Evolutionary conservation across 2,113 vertebrate genomes (phyloP), one percentile per base, ranked within the genome.

Genomic region (Tylochromis polylepis): DNA sequence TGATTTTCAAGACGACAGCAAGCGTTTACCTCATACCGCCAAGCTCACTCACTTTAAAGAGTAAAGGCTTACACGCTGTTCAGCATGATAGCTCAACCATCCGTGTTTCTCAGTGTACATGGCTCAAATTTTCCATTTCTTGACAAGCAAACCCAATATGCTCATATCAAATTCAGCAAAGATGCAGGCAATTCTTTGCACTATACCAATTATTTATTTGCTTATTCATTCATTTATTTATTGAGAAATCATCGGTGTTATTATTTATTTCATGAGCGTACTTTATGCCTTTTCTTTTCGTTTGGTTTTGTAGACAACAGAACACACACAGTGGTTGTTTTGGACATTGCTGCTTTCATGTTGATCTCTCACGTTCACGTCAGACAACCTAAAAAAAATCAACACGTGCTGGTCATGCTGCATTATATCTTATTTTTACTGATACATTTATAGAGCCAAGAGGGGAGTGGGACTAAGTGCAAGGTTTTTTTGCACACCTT

Each of bases 1-100:
- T 98, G 98, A 99, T 98, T 98, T 98, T 95, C 96, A 96, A 96
- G 92, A 91, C 87, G 86, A 91, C 90, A 84, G 93, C 55, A 95
- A 96, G 96, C 95, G 88, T 97, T 97, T 97, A 96, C 96, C 96
- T 97, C 97, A 96, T 96, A 95, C 88, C 46, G 88, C 86, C 88
- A 93, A 82, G 91, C 93, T 93, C 93, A 89, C 92, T 89, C 87
- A 86, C 92, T 81, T 90, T 89, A 85, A 93, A 92, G 91, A 95
- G 88, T 49, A 79, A 78, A 92, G 86, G 86, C 77, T 81, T 84
- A 87, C 91, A 87, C 86, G 20, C 85, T 79, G 83, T 92, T 67
- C 83, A 85, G 80, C 87, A 79, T 84, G 55, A 83, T 57, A 79
- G 83, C 75, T 22, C 82, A 83, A 58, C 57, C 57, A 49, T 72